Percentiles rank a stretch among this genome's conserved stretches.
These are phyloP conservation scores for Nyleta sp. DNA, from an alignment of 2,888 invertebrate species.

Conservation along the genomic window DNA sequence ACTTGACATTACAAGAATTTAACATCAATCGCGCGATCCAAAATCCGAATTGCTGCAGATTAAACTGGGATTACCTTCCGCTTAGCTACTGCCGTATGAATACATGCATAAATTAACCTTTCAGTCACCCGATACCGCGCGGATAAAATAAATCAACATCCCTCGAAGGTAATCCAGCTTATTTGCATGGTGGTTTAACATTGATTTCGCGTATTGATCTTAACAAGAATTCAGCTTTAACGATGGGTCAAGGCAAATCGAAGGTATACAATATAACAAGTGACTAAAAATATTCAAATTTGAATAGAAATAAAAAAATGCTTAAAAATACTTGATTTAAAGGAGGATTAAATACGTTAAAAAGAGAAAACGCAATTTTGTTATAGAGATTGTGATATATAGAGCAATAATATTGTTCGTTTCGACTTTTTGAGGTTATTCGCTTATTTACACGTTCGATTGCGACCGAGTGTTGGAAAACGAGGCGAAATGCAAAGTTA, in stretches of 20 bases:
- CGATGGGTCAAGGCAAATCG: neutral
- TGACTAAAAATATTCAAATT: too few species aligned
- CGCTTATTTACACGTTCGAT: too few species aligned
- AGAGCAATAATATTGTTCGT: too few species aligned
- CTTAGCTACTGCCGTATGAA: slow-evolving; percentile 43
- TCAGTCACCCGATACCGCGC: slow-evolving; percentile 45
- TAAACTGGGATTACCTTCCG: slow-evolving; percentile 48
- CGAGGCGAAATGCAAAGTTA: too few species aligned
- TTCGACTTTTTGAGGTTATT: too few species aligned
- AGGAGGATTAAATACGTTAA: too few species aligned
- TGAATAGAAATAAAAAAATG: too few species aligned
- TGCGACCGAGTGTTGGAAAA: too few species aligned
- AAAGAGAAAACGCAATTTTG: too few species aligned
- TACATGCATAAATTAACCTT: slow-evolving; percentile 56
- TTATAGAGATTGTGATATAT: too few species aligned
- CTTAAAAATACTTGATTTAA: too few species aligned
- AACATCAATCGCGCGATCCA: slow-evolving; percentile 51
- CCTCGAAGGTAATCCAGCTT: slow-evolving; percentile 26
- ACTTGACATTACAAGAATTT: slow-evolving; percentile 48
- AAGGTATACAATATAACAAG: too few species aligned
- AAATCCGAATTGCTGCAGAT: slow-evolving; percentile 48
- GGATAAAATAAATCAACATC: slow-evolving; percentile 41
- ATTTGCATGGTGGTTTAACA: slow-evolving; percentile 19
- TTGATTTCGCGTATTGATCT: slow-evolving; percentile 27
- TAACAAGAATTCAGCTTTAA: neutral